A percentile compares a stretch with the other conserved stretches of the same genome.
Evolutionary conservation across 2,797 vertebrate species (phyloP).

Genomic region (Lepidocolaptes lacrymiger): DNA sequence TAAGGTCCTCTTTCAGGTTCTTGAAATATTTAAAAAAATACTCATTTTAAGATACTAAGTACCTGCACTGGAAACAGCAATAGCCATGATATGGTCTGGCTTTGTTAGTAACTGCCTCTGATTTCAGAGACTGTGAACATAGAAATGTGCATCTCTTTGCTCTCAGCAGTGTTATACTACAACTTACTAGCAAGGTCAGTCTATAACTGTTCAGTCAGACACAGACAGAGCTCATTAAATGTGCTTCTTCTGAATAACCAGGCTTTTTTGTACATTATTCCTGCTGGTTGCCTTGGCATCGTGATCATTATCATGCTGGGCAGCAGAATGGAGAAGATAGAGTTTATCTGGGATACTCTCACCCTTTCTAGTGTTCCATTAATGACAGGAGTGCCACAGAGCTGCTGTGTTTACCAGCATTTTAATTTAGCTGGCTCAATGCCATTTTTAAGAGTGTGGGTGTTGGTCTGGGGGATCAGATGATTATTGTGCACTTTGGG

Average conservation of each 20-base stretch:
- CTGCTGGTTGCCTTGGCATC: background rate
- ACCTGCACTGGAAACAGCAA: background rate
- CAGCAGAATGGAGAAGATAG: background rate
- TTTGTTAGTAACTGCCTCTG: background rate
- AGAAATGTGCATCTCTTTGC: background rate
- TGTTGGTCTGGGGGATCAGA: background rate
- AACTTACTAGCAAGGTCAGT: background rate
- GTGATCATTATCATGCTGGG: background rate
- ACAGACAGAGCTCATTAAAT: background rate
- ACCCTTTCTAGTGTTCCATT: background rate
- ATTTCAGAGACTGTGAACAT: background rate
- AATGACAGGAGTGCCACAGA: background rate
- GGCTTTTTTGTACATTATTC: background rate
- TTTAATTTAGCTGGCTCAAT: background rate
- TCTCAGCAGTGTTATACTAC: background rate
- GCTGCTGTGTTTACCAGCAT: background rate
- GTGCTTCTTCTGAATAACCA: background rate
- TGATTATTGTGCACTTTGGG: background rate
- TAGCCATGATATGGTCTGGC: background rate
- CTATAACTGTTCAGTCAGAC: background rate
- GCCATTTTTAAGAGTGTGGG: background rate
- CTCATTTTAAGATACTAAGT: background rate
- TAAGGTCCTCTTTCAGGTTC: background rate
- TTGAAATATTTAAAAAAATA: background rate
- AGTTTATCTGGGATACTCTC: background rate